These are phyloP conservation scores for Apogon talboti DNA, from an alignment of 2,797 vertebrate species.

Conservation along the genomic window DNA sequence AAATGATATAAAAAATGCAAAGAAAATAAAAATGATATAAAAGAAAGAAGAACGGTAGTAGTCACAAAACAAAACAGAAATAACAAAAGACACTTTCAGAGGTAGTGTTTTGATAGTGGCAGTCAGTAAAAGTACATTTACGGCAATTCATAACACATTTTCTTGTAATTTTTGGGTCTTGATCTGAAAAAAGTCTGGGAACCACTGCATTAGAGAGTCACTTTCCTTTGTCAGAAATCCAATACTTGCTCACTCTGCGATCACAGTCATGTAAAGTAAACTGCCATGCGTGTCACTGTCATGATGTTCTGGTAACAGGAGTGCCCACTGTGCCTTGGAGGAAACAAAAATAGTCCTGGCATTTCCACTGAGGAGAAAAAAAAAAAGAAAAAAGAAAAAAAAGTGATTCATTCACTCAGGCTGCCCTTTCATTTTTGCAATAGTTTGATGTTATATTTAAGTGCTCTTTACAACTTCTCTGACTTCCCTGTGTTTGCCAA, in stretches of 20 bases:
- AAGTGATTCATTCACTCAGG: background rate
- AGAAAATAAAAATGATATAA: too few relatives aligned
- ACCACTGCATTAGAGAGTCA: background rate
- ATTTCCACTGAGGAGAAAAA: conserved; percentile 8
- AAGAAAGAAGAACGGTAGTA: too few relatives aligned
- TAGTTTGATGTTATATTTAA: conserved; percentile 3
- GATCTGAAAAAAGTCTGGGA: too few relatives aligned
- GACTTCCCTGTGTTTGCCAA: background rate
- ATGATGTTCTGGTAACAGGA: background rate
- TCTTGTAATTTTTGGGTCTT: too few relatives aligned
- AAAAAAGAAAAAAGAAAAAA: background rate
- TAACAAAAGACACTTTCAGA: too few relatives aligned
- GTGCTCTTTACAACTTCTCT: background rate
- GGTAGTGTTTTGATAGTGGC: too few relatives aligned
- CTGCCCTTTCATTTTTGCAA: conserved; percentile 7
- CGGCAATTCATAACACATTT: too few relatives aligned
- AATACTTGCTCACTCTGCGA: conserved; percentile 2
- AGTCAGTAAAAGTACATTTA: too few relatives aligned
- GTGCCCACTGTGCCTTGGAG: background rate
- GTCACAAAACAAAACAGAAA: too few relatives aligned
- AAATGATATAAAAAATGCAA: too few relatives aligned
- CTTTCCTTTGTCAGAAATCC: conserved; percentile 7
- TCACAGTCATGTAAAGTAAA: conserved; percentile 6
- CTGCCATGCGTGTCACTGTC: background rate
- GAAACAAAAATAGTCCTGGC: conserved; percentile 1